These are phyloP conservation scores for Alectura lathami DNA, from an alignment of 2,113 vertebrate genomes.

Conservation along the genomic window DNA sequence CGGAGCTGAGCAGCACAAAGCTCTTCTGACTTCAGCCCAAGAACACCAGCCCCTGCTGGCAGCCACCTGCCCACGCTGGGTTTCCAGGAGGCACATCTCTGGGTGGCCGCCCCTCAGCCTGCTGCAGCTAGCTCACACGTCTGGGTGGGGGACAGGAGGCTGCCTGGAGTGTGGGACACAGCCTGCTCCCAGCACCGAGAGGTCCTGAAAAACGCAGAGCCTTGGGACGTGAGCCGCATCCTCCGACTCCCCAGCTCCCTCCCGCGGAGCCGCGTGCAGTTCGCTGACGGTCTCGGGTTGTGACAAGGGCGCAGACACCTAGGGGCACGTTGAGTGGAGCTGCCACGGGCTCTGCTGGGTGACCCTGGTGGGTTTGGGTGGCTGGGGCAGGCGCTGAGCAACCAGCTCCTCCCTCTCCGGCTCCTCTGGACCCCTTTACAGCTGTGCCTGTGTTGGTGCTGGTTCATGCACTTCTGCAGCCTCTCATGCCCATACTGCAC, in stretches of 20 bases:
- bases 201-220: slow-evolving; percentile 5
- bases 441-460: not conserved
- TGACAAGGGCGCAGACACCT: not conserved
- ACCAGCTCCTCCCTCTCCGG: not conserved
- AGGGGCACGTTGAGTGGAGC: not conserved
- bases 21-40: not conserved
- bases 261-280: not conserved
- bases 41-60: not conserved
- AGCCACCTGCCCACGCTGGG: not conserved
- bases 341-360: not conserved
- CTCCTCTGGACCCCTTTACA: not conserved
- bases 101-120: not conserved
- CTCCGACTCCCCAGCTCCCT: not conserved
- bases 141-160: not conserved
- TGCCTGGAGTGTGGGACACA: not conserved
- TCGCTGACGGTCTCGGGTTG: not conserved
- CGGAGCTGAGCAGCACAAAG: not conserved
- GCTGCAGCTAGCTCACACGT: not conserved
- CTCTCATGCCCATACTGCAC: not conserved
- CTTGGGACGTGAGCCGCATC: not conserved
- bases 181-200: not conserved
- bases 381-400: not conserved
- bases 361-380: not conserved
- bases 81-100: not conserved
- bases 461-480: not conserved